A percentile compares a stretch with the other conserved stretches of the same genome.
phyloP scores from a whole-genome alignment of 2,888 invertebrate genomes.

The Punctoribates punctum region DNA sequence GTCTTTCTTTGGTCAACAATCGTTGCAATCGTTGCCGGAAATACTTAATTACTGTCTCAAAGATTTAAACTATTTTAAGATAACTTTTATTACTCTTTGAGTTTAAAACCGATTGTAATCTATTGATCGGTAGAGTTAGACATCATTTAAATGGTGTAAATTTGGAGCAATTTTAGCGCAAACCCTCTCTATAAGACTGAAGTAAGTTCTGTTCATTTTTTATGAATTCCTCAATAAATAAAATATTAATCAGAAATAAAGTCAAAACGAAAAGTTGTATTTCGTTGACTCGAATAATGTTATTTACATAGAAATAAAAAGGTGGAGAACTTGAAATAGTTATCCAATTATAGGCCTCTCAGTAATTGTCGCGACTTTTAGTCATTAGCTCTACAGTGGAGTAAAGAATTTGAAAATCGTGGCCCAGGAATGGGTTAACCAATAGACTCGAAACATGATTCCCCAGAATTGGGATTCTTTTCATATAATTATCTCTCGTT shows the following conservation, averaged over 20 bases:
- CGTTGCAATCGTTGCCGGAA: background rate
- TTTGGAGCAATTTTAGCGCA: too few species aligned
- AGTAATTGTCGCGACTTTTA: slow-evolving; percentile 11
- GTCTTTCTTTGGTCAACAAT: slow-evolving; percentile 15
- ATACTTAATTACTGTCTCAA: slow-evolving; percentile 16
- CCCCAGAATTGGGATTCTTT: background rate
- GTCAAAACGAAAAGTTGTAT: background rate
- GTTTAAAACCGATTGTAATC: background rate
- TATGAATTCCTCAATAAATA: too few species aligned
- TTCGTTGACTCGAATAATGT: background rate
- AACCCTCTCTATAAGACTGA: too few species aligned
- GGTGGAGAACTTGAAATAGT: background rate
- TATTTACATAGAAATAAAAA: background rate
- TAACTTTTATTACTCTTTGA: background rate
- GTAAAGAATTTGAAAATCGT: background rate
- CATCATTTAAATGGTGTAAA: background rate
- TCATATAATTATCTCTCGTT: background rate
- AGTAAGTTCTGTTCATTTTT: too few species aligned
- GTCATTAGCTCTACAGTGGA: background rate
- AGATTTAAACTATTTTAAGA: background rate
- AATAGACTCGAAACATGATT: background rate
- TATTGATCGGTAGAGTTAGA: slow-evolving; percentile 1
- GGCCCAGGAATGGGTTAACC: background rate
- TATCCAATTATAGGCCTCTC: background rate
- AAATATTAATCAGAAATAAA: too few species aligned